Percentiles rank a stretch among this genome's conserved stretches.
These are phyloP conservation scores for Chymomyza procnemis DNA, from an alignment of 2,888 invertebrate species.

Conservation along the genomic window DNA sequence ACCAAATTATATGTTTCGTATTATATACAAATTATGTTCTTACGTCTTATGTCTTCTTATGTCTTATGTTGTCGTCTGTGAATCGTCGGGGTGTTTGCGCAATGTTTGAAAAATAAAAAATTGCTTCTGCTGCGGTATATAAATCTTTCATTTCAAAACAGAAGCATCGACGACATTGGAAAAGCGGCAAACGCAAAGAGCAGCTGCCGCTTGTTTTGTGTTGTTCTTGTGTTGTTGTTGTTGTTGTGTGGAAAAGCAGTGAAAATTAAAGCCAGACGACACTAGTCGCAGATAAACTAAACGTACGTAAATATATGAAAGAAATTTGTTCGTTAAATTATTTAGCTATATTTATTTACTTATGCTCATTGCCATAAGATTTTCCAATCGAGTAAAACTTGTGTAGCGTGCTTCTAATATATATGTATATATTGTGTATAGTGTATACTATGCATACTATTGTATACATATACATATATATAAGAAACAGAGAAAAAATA, in stretches of 20 bases:
- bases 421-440: background rate
- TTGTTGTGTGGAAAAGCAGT: background rate
- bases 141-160: slow-evolving; percentile 4
- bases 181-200: background rate
- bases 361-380: background rate
- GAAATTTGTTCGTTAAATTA: background rate
- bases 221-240: background rate
- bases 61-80: too few relatives aligned
- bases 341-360: background rate
- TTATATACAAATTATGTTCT: background rate
- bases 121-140: background rate
- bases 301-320: background rate
- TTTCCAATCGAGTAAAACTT: background rate
- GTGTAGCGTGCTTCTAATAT: background rate
- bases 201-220: background rate
- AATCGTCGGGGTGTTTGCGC: too few relatives aligned
- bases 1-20: background rate
- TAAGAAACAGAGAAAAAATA: background rate
- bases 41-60: too few relatives aligned
- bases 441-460: too few relatives aligned
- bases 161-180: background rate
- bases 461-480: background rate
- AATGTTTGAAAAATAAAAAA: background rate
- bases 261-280: background rate
- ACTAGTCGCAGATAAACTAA: background rate